Conservation (phyloP, 2,888 invertebrate species). For the Hydriomena furcata region DNA sequence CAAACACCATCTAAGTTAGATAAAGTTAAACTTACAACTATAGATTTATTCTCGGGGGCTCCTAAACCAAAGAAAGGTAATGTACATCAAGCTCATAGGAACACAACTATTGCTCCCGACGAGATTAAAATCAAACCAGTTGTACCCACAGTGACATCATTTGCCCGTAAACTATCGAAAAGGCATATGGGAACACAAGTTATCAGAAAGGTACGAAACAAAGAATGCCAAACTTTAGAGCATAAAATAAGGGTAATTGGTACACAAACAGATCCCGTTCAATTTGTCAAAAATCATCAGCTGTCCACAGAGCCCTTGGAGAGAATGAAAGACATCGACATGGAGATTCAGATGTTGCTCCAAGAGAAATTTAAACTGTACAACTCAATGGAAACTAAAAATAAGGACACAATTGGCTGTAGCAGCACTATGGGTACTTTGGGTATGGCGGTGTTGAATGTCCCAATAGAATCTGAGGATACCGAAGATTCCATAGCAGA, state of each 20-base stretch:
- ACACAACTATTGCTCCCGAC: constrained; percentile 50
- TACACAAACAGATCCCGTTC: constrained; percentile 59
- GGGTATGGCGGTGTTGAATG: constrained; percentile 73
- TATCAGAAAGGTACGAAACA: constrained; percentile 47
- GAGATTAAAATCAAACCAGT: constrained; percentile 46
- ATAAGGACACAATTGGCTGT: constrained; percentile 37
- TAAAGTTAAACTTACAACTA: constrained; percentile 63
- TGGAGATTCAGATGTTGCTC: constrained; percentile 81
- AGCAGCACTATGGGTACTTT: constrained; percentile 54
- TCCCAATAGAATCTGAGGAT: constrained; percentile 47
- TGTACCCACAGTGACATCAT: constrained; percentile 28
- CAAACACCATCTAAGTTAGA: constrained; percentile 54
- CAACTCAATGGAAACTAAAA: constrained; percentile 71
- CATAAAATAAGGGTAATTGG: constrained; percentile 43
- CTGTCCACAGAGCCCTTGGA: constrained; percentile 68
- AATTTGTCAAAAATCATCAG: constrained; percentile 36
- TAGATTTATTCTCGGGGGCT: constrained; percentile 67
- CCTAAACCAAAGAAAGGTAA: constrained; percentile 55
- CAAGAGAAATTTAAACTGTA: constrained; percentile 84
- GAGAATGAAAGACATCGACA: constrained; percentile 85
- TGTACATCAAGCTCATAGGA: constrained; percentile 62
- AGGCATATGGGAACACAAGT: constrained; percentile 54
- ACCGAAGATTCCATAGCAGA: constrained; percentile 44
- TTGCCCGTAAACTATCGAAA: constrained; percentile 43
- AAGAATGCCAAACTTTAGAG: constrained; percentile 59